Evolutionary conservation across 2,888 invertebrate species (phyloP).

Genomic region (Melolontha melolontha): DNA sequence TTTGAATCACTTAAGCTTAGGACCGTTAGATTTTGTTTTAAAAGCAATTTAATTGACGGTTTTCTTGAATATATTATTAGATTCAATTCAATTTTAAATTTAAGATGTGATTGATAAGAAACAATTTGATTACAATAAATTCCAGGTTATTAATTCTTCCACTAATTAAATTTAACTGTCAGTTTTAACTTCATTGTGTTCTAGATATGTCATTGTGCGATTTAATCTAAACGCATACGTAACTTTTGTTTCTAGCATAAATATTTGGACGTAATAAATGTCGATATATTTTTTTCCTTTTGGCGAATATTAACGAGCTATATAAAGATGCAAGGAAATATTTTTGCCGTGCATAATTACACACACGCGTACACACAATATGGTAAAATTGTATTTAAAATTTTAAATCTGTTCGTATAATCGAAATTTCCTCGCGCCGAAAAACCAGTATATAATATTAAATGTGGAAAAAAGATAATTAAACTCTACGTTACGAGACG

Average conservation of each 20-base stretch:
- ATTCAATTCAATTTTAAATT: background rate
- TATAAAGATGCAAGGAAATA: no score
- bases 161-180: slow-evolving; percentile 41
- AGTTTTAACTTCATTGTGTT: slow-evolving; percentile 40
- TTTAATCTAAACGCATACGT: slow-evolving; percentile 10
- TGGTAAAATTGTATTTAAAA: no score
- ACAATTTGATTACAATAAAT: slow-evolving; percentile 10
- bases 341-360: no score
- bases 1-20: background rate
- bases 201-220: slow-evolving; percentile 28
- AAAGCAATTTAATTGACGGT: slow-evolving; percentile 8
- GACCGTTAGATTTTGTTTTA: background rate
- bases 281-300: no score
- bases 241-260: background rate
- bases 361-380: no score
- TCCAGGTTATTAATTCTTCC: slow-evolving; percentile 27
- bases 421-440: no score
- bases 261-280: no score
- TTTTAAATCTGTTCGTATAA: no score
- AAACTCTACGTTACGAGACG: no score
- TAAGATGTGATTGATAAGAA: slow-evolving; percentile 1
- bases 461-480: no score
- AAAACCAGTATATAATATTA: no score
- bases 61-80: background rate
- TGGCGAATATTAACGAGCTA: no score